These are phyloP conservation scores for Omphaloscelis lunosa DNA, from an alignment of 2,888 invertebrate species.

Conservation along the genomic window DNA sequence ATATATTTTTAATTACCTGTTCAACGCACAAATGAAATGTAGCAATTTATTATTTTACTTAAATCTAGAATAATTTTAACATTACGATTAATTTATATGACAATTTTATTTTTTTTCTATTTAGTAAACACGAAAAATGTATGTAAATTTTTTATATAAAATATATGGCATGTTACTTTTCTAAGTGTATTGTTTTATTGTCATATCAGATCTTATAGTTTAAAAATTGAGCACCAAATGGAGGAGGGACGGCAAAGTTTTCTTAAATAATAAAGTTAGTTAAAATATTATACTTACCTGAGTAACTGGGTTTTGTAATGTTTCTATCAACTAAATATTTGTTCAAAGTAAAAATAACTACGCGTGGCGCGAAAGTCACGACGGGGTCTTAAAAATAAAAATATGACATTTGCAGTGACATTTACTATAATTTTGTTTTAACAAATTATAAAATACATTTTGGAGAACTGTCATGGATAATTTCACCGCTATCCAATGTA, in stretches of 20 bases:
- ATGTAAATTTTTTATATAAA: conserved; percentile 81
- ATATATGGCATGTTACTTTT: conserved; percentile 91
- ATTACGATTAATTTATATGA: conserved; percentile 70
- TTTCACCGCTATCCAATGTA: too few relatives aligned
- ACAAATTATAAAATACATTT: too few relatives aligned
- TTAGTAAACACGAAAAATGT: conserved; percentile 79
- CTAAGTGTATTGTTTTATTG: conserved; percentile 76
- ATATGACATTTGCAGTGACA: too few relatives aligned
- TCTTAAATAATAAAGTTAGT: conserved; percentile 57
- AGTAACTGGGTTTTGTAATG: not conserved
- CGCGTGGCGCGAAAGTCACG: too few relatives aligned
- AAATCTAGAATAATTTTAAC: conserved; percentile 67
- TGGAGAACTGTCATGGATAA: too few relatives aligned
- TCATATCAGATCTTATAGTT: conserved; percentile 63
- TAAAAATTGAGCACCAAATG: conserved; percentile 75
- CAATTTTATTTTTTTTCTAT: conserved; percentile 76
- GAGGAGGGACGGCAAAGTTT: conserved; percentile 60
- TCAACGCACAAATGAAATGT: conserved; percentile 81
- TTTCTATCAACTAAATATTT: not conserved
- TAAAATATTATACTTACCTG: conserved; percentile 32
- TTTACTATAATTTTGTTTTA: too few relatives aligned
- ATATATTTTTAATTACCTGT: conserved; percentile 69
- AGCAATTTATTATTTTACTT: conserved; percentile 79
- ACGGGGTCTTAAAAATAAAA: too few relatives aligned
- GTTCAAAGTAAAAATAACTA: not conserved